Evolutionary conservation across 2,888 invertebrate genomes (phyloP).

Genomic region (Caradrina kadenii): DNA sequence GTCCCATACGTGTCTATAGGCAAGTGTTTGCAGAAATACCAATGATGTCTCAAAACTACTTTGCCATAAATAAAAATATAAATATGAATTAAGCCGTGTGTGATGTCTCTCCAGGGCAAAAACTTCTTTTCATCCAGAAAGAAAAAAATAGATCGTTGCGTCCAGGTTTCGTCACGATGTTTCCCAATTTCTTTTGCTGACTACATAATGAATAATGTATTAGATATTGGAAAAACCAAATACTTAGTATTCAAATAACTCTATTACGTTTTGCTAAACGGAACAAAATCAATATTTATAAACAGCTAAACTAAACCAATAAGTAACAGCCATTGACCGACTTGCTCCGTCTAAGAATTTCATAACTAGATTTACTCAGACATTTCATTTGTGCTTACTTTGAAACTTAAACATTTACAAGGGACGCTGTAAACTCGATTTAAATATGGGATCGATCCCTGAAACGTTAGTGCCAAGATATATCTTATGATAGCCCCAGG

Average conservation of each 20-base stretch:
- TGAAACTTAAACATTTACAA: conserved; percentile 36
- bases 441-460: conserved; percentile 48
- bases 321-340: conserved; percentile 11
- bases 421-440: conserved; percentile 41
- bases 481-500: conserved; percentile 52
- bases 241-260: conserved; percentile 14
- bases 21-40: background rate
- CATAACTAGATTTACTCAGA: conserved; percentile 37
- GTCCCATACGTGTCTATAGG: background rate
- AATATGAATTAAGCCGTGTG: too few species aligned
- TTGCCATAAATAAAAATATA: too few species aligned
- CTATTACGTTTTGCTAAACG: background rate
- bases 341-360: conserved; percentile 18
- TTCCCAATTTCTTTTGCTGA: conserved; percentile 22
- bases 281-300: conserved; percentile 22
- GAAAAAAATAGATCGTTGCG: background rate
- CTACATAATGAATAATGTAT: conserved; percentile 1
- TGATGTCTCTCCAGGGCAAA: background rate
- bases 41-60: background rate
- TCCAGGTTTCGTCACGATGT: background rate
- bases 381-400: conserved; percentile 46
- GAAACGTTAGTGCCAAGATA: conserved; percentile 59
- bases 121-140: background rate
- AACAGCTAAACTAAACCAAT: conserved; percentile 21
- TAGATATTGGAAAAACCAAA: background rate